Conservation (phyloP, 2,888 invertebrate genomes). For the Anarsia innoxiella region DNA sequence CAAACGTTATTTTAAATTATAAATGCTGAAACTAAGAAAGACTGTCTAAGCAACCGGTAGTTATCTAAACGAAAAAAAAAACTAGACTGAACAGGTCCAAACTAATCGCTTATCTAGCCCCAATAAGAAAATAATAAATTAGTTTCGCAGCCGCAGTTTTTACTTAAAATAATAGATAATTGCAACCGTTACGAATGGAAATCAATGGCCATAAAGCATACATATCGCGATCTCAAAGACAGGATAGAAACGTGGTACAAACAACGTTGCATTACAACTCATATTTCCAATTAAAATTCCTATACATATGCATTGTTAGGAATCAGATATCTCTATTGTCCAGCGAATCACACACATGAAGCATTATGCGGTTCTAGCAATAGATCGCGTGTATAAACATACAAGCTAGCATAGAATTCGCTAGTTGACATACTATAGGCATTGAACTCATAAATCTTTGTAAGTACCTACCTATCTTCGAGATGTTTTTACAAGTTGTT, state of each 20-base stretch:
- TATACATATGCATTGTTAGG: slow-evolving; percentile 57
- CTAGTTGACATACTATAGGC: slow-evolving; percentile 2
- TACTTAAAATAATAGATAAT: slow-evolving; percentile 19
- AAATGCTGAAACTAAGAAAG: too few species aligned
- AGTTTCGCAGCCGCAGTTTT: not conserved
- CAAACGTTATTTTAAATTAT: too few species aligned
- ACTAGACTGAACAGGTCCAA: not conserved
- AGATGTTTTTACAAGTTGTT: too few species aligned
- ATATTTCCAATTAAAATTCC: slow-evolving; percentile 71
- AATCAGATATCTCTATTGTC: slow-evolving; percentile 70
- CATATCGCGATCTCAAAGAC: slow-evolving; percentile 22
- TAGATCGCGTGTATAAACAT: slow-evolving; percentile 43
- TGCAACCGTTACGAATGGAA: slow-evolving; percentile 38
- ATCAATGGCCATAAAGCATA: slow-evolving; percentile 40
- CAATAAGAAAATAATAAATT: slow-evolving; percentile 1
- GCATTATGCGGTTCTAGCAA: slow-evolving; percentile 52
- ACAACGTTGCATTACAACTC: slow-evolving; percentile 47
- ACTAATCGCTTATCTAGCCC: not conserved
- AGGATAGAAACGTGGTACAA: slow-evolving; percentile 43
- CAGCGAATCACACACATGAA: slow-evolving; percentile 36
- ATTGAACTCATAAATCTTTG: slow-evolving; percentile 11
- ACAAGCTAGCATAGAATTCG: slow-evolving; percentile 5
- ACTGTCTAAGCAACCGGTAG: too few species aligned
- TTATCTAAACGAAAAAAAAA: not conserved
- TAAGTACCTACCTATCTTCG: too few species aligned